Base-by-base conservation (phyloP, 2,888 invertebrate genomes). In the Melitaea athalia region DNA sequence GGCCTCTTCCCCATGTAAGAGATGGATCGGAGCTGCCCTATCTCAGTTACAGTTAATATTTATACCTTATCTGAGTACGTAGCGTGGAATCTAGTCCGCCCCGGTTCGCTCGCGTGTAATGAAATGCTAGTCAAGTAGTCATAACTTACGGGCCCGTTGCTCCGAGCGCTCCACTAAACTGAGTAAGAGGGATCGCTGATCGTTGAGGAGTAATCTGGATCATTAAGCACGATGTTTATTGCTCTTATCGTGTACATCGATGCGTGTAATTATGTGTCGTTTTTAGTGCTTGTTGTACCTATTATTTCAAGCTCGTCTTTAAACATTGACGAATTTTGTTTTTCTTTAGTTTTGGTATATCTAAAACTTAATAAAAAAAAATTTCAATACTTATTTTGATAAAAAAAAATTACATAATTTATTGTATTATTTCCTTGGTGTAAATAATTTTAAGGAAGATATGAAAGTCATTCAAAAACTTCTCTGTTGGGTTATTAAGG, bases 151-250 rank as follows among this genome's bases (percentile, higher is more conserved):
- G 11, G 53, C 33, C 53, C 6, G 33, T 55, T 55, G 53, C 33
- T 31, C 31, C 33, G 53, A 7, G 14, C 53, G 11, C 15, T 50
- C 50, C 17, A 50, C 50, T 50, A 38, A 42, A n/a, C 42, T 10
- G 66, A 61, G 45, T 38, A 62, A 62, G 53, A 62, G 24, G 47
- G 31, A 66, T 66, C 55, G 50, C 15, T 55, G 53, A 67, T 67
- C 61, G 57, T 57, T 57, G 8, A 33, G 52, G 24, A 62, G 61
- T 61, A 61, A 61, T 62, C 61, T 47, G 60, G 60, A 61, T 62
- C 53, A 33, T 38, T 61, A 57, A 57, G 11, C 57, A 42, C 42
- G n/a, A 42, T 57, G 15, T 57, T 57, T 57, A 57, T 42, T 15
- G 12, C 42, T 8, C 42, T 42, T 38, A 55, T n/a, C 15, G 15